Percentiles rank a stretch among this genome's conserved stretches.
These are phyloP conservation scores for Propsilocerus akamusi DNA, from an alignment of 1,140 invertebrate species.

Conservation along the genomic window DNA sequence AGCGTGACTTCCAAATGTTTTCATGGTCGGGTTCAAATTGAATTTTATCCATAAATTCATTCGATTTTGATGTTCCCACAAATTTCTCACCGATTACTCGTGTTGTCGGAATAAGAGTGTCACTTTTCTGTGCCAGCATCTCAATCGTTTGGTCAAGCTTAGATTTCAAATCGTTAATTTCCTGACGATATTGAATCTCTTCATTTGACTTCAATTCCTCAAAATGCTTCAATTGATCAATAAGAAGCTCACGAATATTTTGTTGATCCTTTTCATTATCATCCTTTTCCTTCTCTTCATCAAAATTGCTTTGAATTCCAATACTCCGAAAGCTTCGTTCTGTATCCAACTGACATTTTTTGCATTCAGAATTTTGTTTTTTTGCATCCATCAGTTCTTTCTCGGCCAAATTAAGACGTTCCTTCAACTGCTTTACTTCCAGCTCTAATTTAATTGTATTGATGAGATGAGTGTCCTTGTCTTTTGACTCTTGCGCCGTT, in stretches of 20 bases:
- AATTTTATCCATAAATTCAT: not conserved
- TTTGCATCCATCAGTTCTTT: constrained; percentile 13
- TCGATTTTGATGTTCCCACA: not conserved
- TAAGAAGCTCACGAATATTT: not conserved
- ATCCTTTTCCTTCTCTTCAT: constrained; percentile 17
- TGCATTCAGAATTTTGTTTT: not conserved
- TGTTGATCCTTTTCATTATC: constrained; percentile 9
- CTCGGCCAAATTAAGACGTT: constrained; percentile 19
- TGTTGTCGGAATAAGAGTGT: no score
- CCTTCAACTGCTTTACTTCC: constrained; percentile 22
- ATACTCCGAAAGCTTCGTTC: constrained; percentile 9
- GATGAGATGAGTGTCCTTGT: constrained; percentile 19
- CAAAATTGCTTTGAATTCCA: constrained; percentile 19
- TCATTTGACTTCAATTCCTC: constrained; percentile 12
- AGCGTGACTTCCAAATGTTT: not conserved
- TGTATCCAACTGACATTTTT: not conserved
- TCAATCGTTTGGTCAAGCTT: not conserved
- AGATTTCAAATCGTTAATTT: not conserved
- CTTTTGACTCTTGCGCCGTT: constrained; percentile 8
- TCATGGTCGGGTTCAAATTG: not conserved
- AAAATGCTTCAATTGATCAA: not conserved
- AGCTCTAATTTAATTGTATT: constrained; percentile 23
- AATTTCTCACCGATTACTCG: no score
- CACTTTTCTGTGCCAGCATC: not conserved
- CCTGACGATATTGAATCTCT: constrained; percentile 12